A percentile compares a stretch with the other conserved stretches of the same genome.
phyloP scores from a whole-genome alignment of 37 sponge, comb jelly and placozoan genomes.

The Spongilla lacustris region DNA sequence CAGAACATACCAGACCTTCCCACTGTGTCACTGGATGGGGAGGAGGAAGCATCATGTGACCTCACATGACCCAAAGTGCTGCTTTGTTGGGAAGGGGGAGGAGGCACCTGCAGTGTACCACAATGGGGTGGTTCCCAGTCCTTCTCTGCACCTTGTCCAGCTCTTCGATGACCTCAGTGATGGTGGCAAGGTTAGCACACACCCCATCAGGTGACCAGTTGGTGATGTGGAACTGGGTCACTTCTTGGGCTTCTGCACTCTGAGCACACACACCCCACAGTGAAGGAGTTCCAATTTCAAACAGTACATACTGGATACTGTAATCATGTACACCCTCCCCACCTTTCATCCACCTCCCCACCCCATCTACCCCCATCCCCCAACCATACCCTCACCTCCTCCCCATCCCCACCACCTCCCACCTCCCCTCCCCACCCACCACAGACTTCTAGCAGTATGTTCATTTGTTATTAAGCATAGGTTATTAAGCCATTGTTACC shows the following conservation, averaged over 20 bases:
- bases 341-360: no score
- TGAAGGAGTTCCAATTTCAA: no score
- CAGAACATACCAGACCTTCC: slow-evolving; percentile 67
- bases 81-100: background rate
- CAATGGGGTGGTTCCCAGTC: slow-evolving; percentile 80
- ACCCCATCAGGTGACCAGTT: slow-evolving; percentile 70
- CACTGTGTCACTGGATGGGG: slow-evolving; percentile 57
- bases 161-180: slow-evolving; percentile 79
- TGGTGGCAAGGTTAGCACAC: slow-evolving; percentile 49
- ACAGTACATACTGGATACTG: no score
- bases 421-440: no score
- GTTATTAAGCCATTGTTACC: no score
- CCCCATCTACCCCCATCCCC: no score
- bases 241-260: slow-evolving; percentile 43
- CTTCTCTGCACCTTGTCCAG: slow-evolving; percentile 74
- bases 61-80: background rate
- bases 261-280: slow-evolving; percentile 8
- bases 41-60: background rate
- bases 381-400: no score
- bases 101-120: slow-evolving; percentile 85
- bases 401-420: no score
- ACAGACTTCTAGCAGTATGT: no score
- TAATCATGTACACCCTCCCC: no score
- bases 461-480: no score
- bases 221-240: slow-evolving; percentile 81